Evolutionary conservation across 1,140 invertebrate genomes (phyloP).

Genomic region (Drosophila carrolli): DNA sequence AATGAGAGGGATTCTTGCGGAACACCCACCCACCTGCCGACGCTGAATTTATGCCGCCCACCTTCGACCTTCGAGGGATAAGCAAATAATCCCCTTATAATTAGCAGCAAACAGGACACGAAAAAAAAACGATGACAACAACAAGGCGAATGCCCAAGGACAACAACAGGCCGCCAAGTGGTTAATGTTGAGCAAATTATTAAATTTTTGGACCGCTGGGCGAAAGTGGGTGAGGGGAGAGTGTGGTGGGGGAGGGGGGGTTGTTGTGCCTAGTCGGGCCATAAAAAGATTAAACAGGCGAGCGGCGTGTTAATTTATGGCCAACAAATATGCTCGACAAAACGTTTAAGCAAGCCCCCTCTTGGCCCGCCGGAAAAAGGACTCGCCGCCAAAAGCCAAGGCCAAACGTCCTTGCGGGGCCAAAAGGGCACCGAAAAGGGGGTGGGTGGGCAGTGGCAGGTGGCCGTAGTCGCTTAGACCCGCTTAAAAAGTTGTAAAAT

Average conservation of each 20-base stretch:
- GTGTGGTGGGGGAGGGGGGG: background rate
- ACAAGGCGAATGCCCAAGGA: constrained; percentile 5
- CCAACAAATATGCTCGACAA: constrained; percentile 71
- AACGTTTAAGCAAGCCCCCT: constrained; percentile 49
- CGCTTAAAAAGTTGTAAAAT: constrained; percentile 76
- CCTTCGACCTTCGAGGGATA: constrained; percentile 56
- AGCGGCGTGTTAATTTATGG: constrained; percentile 73
- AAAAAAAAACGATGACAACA: constrained; percentile 48
- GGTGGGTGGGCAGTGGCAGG: background rate
- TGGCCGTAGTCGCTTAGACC: constrained; percentile 37
- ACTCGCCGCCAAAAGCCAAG: constrained; percentile 47
- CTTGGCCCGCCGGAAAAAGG: background rate
- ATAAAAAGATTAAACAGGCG: constrained; percentile 72
- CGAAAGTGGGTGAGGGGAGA: background rate
- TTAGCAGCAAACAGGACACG: constrained; percentile 60
- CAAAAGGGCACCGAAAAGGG: background rate
- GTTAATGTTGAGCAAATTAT: constrained; percentile 75
- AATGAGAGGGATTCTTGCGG: background rate
- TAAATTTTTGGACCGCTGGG: constrained; percentile 50
- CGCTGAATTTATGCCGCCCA: constrained; percentile 48
- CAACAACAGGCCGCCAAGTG: constrained; percentile 51
- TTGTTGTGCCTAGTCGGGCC: constrained; percentile 29
- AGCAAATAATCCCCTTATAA: constrained; percentile 74
- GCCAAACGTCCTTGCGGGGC: constrained; percentile 26
- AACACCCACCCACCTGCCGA: background rate